Evolutionary conservation across 1,140 invertebrate genomes (phyloP).

Genomic region (Orius insidiosus): DNA sequence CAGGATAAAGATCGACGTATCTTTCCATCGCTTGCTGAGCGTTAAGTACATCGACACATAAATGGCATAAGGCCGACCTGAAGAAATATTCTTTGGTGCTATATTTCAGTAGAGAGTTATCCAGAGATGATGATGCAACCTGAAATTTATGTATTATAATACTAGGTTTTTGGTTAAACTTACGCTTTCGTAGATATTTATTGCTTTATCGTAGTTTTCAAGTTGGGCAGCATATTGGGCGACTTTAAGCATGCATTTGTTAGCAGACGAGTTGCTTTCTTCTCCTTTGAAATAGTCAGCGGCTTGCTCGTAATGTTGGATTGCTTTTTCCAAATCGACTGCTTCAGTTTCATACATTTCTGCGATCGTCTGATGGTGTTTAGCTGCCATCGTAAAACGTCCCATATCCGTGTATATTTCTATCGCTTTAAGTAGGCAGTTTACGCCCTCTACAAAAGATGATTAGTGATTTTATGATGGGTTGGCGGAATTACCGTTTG

Average conservation of each 20-base stretch:
- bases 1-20: constrained; percentile 86
- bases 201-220: constrained; percentile 94
- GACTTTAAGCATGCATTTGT: constrained; percentile 95
- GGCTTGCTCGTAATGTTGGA: constrained; percentile 94
- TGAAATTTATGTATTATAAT: constrained; percentile 24
- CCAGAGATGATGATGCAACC: constrained; percentile 81
- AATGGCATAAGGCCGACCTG: constrained; percentile 78
- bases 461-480: constrained; percentile 17
- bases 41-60: constrained; percentile 89
- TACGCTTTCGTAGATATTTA: constrained; percentile 90
- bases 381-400: constrained; percentile 93
- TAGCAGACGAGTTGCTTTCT: constrained; percentile 83
- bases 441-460: constrained; percentile 75
- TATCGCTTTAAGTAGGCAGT: constrained; percentile 81
- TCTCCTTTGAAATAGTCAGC: constrained; percentile 88
- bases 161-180: constrained; percentile 9
- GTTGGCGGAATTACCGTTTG: constrained; percentile 46
- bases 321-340: constrained; percentile 73
- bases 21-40: constrained; percentile 84
- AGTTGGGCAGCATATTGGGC: constrained; percentile 92
- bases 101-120: constrained; percentile 91
- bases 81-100: constrained; percentile 98
- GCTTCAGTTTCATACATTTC: constrained; percentile 93
- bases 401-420: constrained; percentile 99
- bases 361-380: constrained; percentile 93